Evolutionary conservation across 2,888 invertebrate genomes (phyloP), one percentile per base, ranked within the genome.

Genomic region (Mythimna vitellina): DNA sequence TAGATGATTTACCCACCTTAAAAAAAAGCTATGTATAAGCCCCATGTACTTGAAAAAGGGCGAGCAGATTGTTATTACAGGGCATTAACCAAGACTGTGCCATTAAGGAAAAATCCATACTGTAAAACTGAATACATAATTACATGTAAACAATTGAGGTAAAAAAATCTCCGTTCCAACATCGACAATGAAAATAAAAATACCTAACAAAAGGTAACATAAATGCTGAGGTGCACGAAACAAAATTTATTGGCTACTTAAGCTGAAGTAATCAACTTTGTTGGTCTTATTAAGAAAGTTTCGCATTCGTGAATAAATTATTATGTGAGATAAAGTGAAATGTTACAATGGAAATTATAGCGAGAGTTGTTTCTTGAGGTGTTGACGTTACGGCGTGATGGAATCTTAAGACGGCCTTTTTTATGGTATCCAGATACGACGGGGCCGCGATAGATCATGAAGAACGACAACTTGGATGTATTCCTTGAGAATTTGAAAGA

Each of bases 251-350:
- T 65, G 72, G 53, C 69, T 71, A 83, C 71, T 84, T 80, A 67
- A 74, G 58, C 70, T 22, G 8, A 25, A 70, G 64, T 81, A 69
- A 77, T 83, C 77, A 82, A 82, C 70, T 84, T 84, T 84, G 80
- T 70, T 67, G 73, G 67, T 53, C 77, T 82, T 83, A 84, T 84
- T 81, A 81, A 65, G 58, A 83, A 83, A 83, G 84, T 84, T 83
- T 69, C 4, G n/a, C 35, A 74, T 75, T 68, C 35, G 54, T 61
- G 73, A 81, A 80, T 84, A 79, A 70, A 70, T 83, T 80, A 77
- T 76, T 62, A 76, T 66, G 57, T 61, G 53, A 35, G 35, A 46
- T 22, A 46, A 32, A 64, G 32, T 25, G n/a, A 42, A 53, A 60
- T 35, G n/a, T 35, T 25, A 49, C 6, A 20, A 8, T 20, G 20